phyloP scores from a whole-genome alignment of 2,888 invertebrate species.

The Oligia fasciuncula region DNA sequence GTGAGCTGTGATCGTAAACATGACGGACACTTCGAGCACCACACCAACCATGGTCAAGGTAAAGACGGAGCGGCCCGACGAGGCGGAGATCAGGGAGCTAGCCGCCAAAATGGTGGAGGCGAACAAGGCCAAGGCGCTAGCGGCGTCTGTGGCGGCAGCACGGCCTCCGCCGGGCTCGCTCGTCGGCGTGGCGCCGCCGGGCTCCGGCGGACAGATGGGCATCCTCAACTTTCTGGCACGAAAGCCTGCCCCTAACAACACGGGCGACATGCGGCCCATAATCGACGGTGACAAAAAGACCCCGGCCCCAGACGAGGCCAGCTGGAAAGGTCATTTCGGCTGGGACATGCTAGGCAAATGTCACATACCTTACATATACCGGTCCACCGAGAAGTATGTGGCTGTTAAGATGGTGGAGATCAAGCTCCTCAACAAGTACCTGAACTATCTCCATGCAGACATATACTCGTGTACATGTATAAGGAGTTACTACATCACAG shows the following conservation, averaged over 20 bases:
- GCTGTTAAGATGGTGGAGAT: slow-evolving; percentile 98
- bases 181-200: slow-evolving; percentile 79
- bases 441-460: slow-evolving; percentile 96
- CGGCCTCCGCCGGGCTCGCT: slow-evolving; percentile 86
- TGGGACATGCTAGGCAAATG: slow-evolving; percentile 97
- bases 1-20: slow-evolving; percentile 69
- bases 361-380: slow-evolving; percentile 96
- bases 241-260: slow-evolving; percentile 78
- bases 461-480: slow-evolving; percentile 97
- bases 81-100: slow-evolving; percentile 96
- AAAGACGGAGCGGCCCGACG: slow-evolving; percentile 94
- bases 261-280: slow-evolving; percentile 76
- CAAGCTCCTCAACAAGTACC: slow-evolving; percentile 96
- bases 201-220: slow-evolving; percentile 88
- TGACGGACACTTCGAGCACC: slow-evolving; percentile 75
- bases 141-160: slow-evolving; percentile 87
- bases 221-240: slow-evolving; percentile 91
- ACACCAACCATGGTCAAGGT: slow-evolving; percentile 85
- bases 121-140: slow-evolving; percentile 92
- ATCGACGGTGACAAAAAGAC: slow-evolving; percentile 84
- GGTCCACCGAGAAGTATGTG: slow-evolving; percentile 95
- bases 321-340: slow-evolving; percentile 95
- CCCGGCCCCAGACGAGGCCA: slow-evolving; percentile 92
- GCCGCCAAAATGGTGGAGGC: slow-evolving; percentile 96
- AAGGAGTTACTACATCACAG: slow-evolving; percentile 97